Percentiles rank a stretch among this genome's conserved stretches.
phyloP scores from a whole-genome alignment of 2,797 vertebrate species.

The Lerista edwardsae region DNA sequence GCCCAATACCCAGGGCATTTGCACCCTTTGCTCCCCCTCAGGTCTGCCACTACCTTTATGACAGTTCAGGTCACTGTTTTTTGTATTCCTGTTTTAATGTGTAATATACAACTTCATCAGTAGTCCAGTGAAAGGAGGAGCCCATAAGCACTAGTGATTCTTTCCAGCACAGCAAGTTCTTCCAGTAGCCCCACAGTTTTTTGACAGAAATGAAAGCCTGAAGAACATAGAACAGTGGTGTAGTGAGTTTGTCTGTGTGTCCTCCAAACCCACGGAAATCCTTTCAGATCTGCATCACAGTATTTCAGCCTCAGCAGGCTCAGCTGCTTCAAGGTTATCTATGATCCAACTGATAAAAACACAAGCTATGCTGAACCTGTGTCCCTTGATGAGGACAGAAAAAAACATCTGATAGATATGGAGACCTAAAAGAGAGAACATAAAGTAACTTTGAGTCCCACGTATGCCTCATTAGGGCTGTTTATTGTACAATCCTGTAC shows the following conservation, averaged over 20 bases:
- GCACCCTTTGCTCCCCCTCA: too few relatives aligned
- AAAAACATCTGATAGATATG: not conserved
- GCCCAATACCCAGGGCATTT: too few relatives aligned
- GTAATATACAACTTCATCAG: constrained; percentile 35
- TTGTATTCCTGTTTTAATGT: constrained; percentile 53
- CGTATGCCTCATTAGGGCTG: not conserved
- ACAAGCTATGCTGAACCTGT: not conserved
- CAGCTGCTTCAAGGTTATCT: constrained; percentile 29
- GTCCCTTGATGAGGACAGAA: not conserved
- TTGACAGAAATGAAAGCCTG: constrained; percentile 69
- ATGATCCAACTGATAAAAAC: not conserved
- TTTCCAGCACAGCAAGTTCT: constrained; percentile 62
- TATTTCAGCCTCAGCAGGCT: constrained; percentile 38
- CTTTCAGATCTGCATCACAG: constrained; percentile 40
- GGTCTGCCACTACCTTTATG: constrained; percentile 11
- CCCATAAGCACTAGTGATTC: constrained; percentile 49
- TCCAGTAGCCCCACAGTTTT: constrained; percentile 57
- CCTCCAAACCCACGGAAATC: constrained; percentile 38
- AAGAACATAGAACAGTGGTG: constrained; percentile 46
- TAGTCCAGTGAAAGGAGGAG: constrained; percentile 32
- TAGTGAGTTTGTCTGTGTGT: not conserved
- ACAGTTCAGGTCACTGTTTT: constrained; percentile 55
- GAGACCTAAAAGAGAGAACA: not conserved
- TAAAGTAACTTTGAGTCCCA: not conserved
- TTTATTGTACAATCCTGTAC: not conserved